Evolutionary conservation across 2,797 vertebrate genomes (phyloP).

Genomic region (Karalla daura): DNA sequence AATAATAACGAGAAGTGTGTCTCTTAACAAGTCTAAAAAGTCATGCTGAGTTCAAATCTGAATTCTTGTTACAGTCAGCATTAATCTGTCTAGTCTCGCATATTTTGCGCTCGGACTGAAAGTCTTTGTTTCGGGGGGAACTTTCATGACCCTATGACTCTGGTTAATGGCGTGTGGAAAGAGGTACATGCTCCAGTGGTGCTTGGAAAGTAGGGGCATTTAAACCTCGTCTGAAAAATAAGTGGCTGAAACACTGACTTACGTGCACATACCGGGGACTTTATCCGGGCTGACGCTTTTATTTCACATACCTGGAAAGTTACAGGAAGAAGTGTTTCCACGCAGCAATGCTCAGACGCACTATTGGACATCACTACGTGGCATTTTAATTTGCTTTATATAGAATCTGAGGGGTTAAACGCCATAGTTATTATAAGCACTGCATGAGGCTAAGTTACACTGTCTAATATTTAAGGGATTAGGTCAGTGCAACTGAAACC

Average conservation of each 20-base stretch:
- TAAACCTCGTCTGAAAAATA: neutral
- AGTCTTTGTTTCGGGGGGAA: neutral
- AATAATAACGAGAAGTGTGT: neutral
- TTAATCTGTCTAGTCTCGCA: neutral
- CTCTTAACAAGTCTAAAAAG: neutral
- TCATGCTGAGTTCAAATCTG: neutral
- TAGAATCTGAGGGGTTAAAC: neutral
- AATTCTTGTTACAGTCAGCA: neutral
- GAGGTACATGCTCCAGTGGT: neutral
- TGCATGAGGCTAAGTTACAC: constrained; percentile 11
- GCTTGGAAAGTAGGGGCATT: neutral
- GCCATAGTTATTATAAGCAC: constrained; percentile 1
- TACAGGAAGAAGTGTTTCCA: neutral
- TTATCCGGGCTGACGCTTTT: too few species aligned
- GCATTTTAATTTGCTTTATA: neutral
- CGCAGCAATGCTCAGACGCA: neutral
- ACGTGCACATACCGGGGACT: too few species aligned
- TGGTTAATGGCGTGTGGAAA: neutral
- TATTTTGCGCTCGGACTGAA: neutral
- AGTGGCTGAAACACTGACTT: too few species aligned
- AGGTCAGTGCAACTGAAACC: constrained; percentile 59
- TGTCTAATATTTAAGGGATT: constrained; percentile 54
- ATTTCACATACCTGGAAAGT: neutral
- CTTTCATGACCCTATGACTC: neutral
- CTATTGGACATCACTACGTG: neutral